A percentile compares a stretch with the other conserved stretches of the same genome.
Conservation (phyloP, 2,888 invertebrate species). For the Augochlorella aurata region DNA sequence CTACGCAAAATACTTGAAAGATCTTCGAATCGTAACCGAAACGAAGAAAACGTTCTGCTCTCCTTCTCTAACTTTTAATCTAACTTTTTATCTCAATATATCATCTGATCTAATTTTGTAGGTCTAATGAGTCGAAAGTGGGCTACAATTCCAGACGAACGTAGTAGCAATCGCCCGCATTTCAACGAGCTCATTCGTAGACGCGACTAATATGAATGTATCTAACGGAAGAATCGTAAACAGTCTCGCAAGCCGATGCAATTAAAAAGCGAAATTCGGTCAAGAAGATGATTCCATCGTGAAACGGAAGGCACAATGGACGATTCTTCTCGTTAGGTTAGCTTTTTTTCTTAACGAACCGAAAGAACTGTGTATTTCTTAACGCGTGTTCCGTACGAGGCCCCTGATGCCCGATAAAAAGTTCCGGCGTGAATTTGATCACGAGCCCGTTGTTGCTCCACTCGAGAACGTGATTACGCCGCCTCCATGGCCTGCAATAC, state of each 20-base stretch:
- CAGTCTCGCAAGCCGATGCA: constrained; percentile 27
- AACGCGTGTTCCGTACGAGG: constrained; percentile 22
- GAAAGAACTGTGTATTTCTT: constrained; percentile 16
- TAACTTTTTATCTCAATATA: no score
- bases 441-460: constrained; percentile 39
- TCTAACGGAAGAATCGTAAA: constrained; percentile 1
- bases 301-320: constrained; percentile 37
- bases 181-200: not conserved
- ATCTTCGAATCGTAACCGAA: no score
- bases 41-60: no score
- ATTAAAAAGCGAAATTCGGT: constrained; percentile 39
- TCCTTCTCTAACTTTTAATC: no score
- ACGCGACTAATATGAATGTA: not conserved
- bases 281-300: constrained; percentile 25
- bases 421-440: constrained; percentile 45
- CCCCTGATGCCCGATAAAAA: constrained; percentile 37
- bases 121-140: no score
- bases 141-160: not conserved
- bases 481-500: constrained; percentile 10
- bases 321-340: constrained; percentile 17
- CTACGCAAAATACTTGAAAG: no score
- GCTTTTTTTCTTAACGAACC: constrained; percentile 25
- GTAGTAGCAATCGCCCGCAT: not conserved
- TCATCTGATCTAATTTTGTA: no score
- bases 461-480: constrained; percentile 23